Base-by-base conservation (phyloP, 2,888 invertebrate genomes). In the Limnephilus rhombicus region DNA sequence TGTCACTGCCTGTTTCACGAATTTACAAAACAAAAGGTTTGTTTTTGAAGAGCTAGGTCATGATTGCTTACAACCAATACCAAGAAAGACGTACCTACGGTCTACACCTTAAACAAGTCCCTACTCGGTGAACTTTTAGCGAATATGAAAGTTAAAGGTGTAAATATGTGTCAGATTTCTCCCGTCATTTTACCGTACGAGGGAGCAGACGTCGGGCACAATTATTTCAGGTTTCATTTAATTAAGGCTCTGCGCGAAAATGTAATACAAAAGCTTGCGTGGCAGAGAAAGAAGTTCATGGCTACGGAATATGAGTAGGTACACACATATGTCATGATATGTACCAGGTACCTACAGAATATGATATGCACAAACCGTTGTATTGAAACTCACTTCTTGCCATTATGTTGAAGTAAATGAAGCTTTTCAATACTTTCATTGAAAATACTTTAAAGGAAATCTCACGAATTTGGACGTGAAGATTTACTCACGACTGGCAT, bases 391-490 rank as follows among this genome's bases (percentile, higher is more conserved):
- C 3, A 37, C 18, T 83, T 24, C 34, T 37, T 13, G 37, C 83
- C 15, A 15, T 34, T 83, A 18, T 34, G 37, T 34, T 15, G 83
- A 83, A 5, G 37, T 83, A 83, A 83, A 37, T 83, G 83, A 83
- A 83, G 37, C 18, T 83, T 68, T 24, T 37, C 37, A 3, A 83
- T 34, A 15, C 31, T 31, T 83, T 24, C 37, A 37, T 83, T 83
- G 37, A 83, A 37, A 37, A 18, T 3, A 3, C 9, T 83, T 83
- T 31, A 24, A 34, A 41, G 37, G 34, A 83, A 34, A 83, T 34
- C 83, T 83, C 83, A 83, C 34, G 83, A 41, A 83, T 83, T 83
- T 83, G 31, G 31, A 31, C 83, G 83, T 15, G 31, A 83, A 18
- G 24, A 31, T 24, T 83, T 4, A 34, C 34, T 83, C 83, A 83